A percentile compares a stretch with the other conserved stretches of the same genome.
Conservation (phyloP, 1,140 invertebrate genomes). For the Euglossa dilemma region DNA sequence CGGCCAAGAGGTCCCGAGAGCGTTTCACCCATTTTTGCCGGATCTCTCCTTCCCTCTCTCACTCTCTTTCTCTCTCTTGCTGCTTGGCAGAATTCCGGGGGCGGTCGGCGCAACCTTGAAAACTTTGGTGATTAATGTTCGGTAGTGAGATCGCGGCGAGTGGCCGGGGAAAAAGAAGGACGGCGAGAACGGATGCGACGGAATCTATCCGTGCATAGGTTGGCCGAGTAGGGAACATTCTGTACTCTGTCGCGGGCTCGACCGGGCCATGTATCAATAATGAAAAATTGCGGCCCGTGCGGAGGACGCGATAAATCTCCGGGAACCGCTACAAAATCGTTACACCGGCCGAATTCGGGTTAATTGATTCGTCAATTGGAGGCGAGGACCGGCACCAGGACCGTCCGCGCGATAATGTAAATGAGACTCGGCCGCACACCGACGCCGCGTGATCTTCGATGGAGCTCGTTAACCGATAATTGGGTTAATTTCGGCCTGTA, state of each 20-base stretch:
- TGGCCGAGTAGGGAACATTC: slow-evolving; percentile 26
- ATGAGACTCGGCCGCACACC: background rate
- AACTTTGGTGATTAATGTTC: slow-evolving; percentile 54
- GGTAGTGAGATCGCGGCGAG: background rate
- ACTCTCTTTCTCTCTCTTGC: too few species aligned
- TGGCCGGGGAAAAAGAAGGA: slow-evolving; percentile 22
- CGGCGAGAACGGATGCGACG: background rate
- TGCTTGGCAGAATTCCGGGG: slow-evolving; percentile 10
- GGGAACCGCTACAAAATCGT: slow-evolving; percentile 27
- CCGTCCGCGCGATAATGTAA: slow-evolving; percentile 15
- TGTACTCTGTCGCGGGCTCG: slow-evolving; percentile 35
- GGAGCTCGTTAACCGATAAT: background rate
- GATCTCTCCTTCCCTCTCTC: too few species aligned
- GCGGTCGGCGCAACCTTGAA: slow-evolving; percentile 36
- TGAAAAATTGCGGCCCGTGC: slow-evolving; percentile 39
- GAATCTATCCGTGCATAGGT: slow-evolving; percentile 13
- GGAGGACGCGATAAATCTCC: slow-evolving; percentile 41
- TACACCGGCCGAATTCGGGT: slow-evolving; percentile 35
- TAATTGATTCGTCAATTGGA: slow-evolving; percentile 47
- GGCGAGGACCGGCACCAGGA: background rate
- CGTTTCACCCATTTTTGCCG: background rate
- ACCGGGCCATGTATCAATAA: slow-evolving; percentile 42
- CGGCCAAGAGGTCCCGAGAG: too few species aligned
- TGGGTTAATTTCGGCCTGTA: background rate
- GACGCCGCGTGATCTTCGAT: background rate